Evolutionary conservation across 1,140 invertebrate species (phyloP).

Genomic region (Condylostylus longicornis): DNA sequence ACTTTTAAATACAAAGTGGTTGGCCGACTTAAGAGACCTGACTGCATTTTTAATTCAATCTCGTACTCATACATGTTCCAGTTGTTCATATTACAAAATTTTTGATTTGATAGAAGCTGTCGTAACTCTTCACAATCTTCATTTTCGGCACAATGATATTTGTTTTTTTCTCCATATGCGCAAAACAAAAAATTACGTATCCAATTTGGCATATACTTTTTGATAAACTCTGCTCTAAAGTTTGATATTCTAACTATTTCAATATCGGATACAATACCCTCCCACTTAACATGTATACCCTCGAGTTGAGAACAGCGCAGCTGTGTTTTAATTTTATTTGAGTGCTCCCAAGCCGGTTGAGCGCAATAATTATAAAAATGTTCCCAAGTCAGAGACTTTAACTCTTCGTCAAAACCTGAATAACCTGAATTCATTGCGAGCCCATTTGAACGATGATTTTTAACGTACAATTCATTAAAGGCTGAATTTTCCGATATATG

Average conservation of each 20-base stretch:
- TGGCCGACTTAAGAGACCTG: conserved; percentile 44
- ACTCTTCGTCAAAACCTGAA: conserved; percentile 16
- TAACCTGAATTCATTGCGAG: conserved; percentile 9
- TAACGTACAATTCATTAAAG: conserved; percentile 5
- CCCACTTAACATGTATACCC: conserved; percentile 49
- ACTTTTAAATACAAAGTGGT: conserved; percentile 44
- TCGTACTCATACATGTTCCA: conserved; percentile 58
- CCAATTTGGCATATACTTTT: conserved; percentile 41
- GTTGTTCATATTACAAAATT: conserved; percentile 49
- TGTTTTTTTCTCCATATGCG: conserved; percentile 48
- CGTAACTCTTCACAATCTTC: conserved; percentile 33
- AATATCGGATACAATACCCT: conserved; percentile 53
- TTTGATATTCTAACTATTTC: conserved; percentile 46
- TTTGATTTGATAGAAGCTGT: conserved; percentile 36
- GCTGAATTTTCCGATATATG: conserved; percentile 10
- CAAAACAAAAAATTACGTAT: conserved; percentile 45
- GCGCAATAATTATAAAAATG: conserved; percentile 56
- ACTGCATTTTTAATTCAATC: conserved; percentile 50
- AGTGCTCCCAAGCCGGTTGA: conserved; percentile 47
- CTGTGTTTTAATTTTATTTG: conserved; percentile 45
- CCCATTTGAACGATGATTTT: conserved; percentile 7
- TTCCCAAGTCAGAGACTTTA: conserved; percentile 50
- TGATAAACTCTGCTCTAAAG: conserved; percentile 38
- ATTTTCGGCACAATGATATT: conserved; percentile 35
- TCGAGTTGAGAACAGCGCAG: conserved; percentile 51